Evolutionary conservation across 2,888 invertebrate species (phyloP), one percentile per base, ranked within the genome.

Genomic region (Drosophila conformis): DNA sequence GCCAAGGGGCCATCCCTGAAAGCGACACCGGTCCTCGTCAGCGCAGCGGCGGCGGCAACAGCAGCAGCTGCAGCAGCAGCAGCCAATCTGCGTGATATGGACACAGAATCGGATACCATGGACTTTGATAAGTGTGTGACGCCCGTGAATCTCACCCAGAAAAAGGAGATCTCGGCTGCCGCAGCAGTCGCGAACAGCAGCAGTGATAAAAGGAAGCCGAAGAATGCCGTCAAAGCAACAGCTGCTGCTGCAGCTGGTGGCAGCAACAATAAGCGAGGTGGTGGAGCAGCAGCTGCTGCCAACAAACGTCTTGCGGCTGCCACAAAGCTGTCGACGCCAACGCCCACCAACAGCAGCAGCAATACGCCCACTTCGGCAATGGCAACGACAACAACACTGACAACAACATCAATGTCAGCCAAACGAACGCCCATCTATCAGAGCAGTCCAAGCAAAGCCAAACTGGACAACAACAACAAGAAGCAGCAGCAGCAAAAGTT

Each of bases 341-440:
- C 53, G 36, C 68, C 52, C 54, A 58, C 52, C 59, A 58, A 38
- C 64, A 40, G 62, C 67, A 71, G 64, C 77, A 76, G 54, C 71
- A 61, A 59, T 29, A 65, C 57, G 51, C 36, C 58, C 25, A 27
- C 31, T 36, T 58, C 83, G 53, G 25, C 76, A 54, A 68, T 71
- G 38, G 56, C 56, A 56, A 56, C 56, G n/a, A 60, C 65, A 35
- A 51, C 49, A 21, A 27, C 59, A 40, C 57, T 56, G 38, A 53
- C 72, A 27, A 51, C 51, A 48, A 61, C n/a, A 46, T 52, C 83
- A 1, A 73, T 78, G 21, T 78, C 90, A 4, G 78, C 86, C 4
- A 93, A 93, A 63, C 90, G 93, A 4, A 91, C 92, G 31, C 95
- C 95, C 64, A 94, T 95, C 61, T 94, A 95, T 76, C 93, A 94